Evolutionary conservation across 2,797 vertebrate genomes (phyloP), one percentile per base, ranked within the genome.

Genomic region (Trachurus trachurus): DNA sequence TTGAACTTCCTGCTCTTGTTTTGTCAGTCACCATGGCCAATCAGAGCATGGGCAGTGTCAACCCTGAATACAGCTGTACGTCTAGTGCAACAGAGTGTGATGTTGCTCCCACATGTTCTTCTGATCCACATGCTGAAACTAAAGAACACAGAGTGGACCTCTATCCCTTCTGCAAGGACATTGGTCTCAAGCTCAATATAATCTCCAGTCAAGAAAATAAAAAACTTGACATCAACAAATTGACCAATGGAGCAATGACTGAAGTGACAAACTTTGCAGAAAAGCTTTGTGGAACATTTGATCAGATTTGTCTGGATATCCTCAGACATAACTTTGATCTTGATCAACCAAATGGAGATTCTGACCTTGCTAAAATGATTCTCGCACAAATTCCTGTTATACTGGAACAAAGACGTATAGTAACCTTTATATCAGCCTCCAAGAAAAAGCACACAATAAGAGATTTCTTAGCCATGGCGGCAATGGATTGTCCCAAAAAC

Each of bases 141-240:
- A 15, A 50, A 57, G 63, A 16, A 10, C 15, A 44, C 29, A 19
- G 10, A n/a, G 47, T 15, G 12, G 50, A 57, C 47, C 47, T 37
- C 12, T 31, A 81, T 74, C 78, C 78, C 0, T 71, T 60, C 37
- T 87, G 81, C 26, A 26, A 42, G 10, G 82, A 84, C 9, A 9
- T 34, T 21, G 40, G 34, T 9, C 29, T 84, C 10, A 84, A 59
- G 9, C 19, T 84, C 12, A 12, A 73, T 5, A 53, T 76, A 1
- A 73, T 63, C 40, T 4, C 2, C 12, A 42, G 40, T 42, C 40
- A 42, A 11, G 10, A 11, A 42, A 12, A 42, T 42, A 42, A 42
- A 42, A 42, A 42, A 42, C 40, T 42, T 13, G 40, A 42, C 2
- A 12, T 42, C 40, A 12, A 42, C 40, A 42, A 42, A 42, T 42